A percentile compares a stretch with the other conserved stretches of the same genome.
phyloP scores from a whole-genome alignment of 2,888 invertebrate genomes.

The Lypha dubia region DNA sequence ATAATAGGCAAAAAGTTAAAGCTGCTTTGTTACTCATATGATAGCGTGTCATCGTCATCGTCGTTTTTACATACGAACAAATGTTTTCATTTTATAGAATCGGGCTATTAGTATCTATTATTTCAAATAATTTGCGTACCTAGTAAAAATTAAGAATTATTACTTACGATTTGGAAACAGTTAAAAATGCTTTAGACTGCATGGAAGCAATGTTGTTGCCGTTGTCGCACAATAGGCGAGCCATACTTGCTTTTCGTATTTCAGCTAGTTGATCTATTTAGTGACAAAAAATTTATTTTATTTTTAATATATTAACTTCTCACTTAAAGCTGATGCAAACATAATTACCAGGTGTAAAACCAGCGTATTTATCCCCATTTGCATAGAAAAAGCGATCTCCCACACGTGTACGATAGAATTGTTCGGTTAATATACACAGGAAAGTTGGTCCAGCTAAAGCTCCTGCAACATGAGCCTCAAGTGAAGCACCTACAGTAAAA shows the following conservation, averaged over 20 bases:
- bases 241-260: slow-evolving; percentile 90
- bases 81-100: no score
- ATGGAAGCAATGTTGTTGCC: slow-evolving; percentile 87
- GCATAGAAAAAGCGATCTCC: slow-evolving; percentile 95
- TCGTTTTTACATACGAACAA: no score
- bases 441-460: slow-evolving; percentile 94
- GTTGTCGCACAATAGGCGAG: slow-evolving; percentile 92
- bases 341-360: slow-evolving; percentile 85
- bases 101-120: no score
- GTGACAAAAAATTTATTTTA: not conserved
- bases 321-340: not conserved
- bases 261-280: slow-evolving; percentile 88
- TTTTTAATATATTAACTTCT: not conserved
- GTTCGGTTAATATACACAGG: slow-evolving; percentile 93
- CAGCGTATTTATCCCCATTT: slow-evolving; percentile 86
- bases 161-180: slow-evolving; percentile 86
- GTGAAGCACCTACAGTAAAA: slow-evolving; percentile 91
- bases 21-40: no score
- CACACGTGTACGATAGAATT: slow-evolving; percentile 92
- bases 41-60: no score
- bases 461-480: slow-evolving; percentile 90
- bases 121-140: no score
- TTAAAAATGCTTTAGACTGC: slow-evolving; percentile 88
- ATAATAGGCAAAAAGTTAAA: no score
- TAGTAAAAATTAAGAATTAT: not conserved